These are phyloP conservation scores for Caenorhabditis latens DNA, from an alignment of 1,140 invertebrate genomes.

Conservation along the genomic window DNA sequence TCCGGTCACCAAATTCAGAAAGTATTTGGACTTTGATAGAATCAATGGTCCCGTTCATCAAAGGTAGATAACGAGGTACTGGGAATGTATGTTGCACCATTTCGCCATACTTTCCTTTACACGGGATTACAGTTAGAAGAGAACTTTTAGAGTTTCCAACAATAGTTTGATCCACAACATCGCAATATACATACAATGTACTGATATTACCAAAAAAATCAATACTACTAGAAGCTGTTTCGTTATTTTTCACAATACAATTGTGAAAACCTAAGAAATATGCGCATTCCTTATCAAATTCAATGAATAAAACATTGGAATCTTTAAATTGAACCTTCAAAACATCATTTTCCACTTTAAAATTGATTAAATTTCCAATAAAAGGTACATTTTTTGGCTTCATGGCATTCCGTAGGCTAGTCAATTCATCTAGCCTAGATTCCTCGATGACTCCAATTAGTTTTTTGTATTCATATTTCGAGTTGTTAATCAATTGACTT, in stretches of 20 bases:
- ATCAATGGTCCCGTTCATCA: background rate
- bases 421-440: background rate
- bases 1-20: no score
- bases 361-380: background rate
- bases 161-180: background rate
- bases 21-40: background rate
- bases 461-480: background rate
- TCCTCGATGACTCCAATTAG: background rate
- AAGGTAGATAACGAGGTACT: background rate
- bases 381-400: background rate
- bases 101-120: background rate
- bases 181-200: constrained; percentile 1
- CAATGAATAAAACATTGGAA: background rate
- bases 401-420: background rate
- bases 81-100: background rate
- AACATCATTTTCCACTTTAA: background rate
- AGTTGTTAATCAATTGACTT: background rate
- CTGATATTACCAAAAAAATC: background rate
- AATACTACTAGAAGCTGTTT: background rate
- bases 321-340: background rate
- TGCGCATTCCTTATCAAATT: constrained; percentile 1
- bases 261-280: constrained; percentile 4
- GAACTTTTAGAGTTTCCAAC: background rate
- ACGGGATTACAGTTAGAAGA: background rate
- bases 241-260: background rate